Base-by-base conservation (phyloP, 2,113 vertebrate species). In the Rhagologus leucostigma region DNA sequence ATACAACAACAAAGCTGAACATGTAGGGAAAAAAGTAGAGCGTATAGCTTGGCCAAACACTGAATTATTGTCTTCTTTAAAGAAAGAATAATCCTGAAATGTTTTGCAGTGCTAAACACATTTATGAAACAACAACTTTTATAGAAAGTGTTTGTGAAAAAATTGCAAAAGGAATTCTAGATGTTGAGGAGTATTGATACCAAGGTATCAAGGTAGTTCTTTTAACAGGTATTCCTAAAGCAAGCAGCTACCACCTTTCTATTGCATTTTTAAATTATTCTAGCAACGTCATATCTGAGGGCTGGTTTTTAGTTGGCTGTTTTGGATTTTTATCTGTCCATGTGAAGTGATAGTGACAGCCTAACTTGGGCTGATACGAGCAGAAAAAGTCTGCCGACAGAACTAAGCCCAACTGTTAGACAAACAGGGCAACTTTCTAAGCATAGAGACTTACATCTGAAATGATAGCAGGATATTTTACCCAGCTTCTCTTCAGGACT, bases 1-100 rank as follows among this genome's bases (percentile, higher is more conserved):
- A 94, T 77, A 27, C 20, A 26, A 65, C 35, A 93, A 77, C 59
- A 93, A 83, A 94, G 50, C 42, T 77, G 39, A 95, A 90, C 39
- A 32, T 47, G 22, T 8, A 74, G 55, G 7, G 9, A 0, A 41
- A 41, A 64, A 82, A 85, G 13, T 50, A 57, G 63, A 89, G 9
- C 41, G 21, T 63, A 16, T 35, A 65, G 18, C 26, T 65, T 68
- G 33, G 8, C 10, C 4, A 1, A 91, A 60, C 3, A 49, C 13
- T 73, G 49, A 67, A 56, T 84, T 46, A 29, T 59, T 1, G 9
- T 57, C 20, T 64, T 79, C 20, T 81, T 64, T 49, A 52, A 68
- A 53, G 6, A 70, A 78, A 78, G 20, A 73, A 46, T 17, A 83
- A 83, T 41, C 8, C 26, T 41, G 35, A 84, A 84, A 52, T 11